Conservation (phyloP, 1,140 invertebrate species). For the Neoseiulus cucumeris region DNA sequence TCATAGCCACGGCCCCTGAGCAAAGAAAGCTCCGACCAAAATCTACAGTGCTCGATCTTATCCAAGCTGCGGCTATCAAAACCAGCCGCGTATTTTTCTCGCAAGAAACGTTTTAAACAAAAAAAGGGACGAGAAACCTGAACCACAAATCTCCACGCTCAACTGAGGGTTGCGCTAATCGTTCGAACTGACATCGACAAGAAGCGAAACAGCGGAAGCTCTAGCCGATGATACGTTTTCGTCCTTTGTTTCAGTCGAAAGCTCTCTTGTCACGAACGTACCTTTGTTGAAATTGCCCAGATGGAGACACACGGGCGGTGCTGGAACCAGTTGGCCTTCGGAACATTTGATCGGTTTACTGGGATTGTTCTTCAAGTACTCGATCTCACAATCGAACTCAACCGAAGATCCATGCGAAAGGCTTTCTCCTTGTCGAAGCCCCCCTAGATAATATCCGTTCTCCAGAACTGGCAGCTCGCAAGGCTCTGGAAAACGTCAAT, state of each 20-base stretch:
- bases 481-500: constrained; percentile 32
- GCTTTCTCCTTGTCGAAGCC: constrained; percentile 50
- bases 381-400: constrained; percentile 33
- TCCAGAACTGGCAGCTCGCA: constrained; percentile 48
- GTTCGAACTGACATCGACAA: constrained; percentile 2
- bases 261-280: not conserved
- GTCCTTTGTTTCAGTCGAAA: not conserved
- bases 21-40: no score
- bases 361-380: constrained; percentile 32
- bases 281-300: constrained; percentile 10
- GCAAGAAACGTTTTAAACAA: no score
- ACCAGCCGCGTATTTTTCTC: no score
- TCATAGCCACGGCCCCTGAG: no score
- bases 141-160: no score
- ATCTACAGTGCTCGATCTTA: no score
- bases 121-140: no score
- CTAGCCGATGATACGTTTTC: not conserved
- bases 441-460: constrained; percentile 48
- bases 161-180: no score
- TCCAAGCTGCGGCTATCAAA: no score
- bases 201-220: not conserved
- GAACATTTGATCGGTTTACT: constrained; percentile 38
- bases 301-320: constrained; percentile 33
- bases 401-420: constrained; percentile 47
- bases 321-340: constrained; percentile 41